A percentile compares a stretch with the other conserved stretches of the same genome.
Evolutionary conservation across 1,140 invertebrate species (phyloP).

Genomic region (Drosophila santomea): DNA sequence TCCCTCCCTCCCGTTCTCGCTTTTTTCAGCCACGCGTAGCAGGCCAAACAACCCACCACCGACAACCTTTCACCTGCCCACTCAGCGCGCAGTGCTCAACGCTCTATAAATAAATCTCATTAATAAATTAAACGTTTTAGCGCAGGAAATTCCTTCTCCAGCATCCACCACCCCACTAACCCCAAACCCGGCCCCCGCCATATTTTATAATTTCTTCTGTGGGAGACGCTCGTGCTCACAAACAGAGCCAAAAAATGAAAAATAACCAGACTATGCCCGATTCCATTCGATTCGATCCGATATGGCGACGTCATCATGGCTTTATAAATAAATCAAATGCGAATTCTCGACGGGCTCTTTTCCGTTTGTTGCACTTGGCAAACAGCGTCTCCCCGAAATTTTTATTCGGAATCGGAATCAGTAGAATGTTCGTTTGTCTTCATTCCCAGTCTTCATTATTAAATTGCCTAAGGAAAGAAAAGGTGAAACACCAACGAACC

Average conservation of each 20-base stretch:
- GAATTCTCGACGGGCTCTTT: conserved; percentile 13
- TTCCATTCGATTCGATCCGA: conserved; percentile 7
- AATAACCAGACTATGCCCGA: conserved; percentile 15
- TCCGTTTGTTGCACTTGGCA: conserved; percentile 31
- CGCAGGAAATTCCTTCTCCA: conserved; percentile 58
- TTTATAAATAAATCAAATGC: conserved; percentile 59
- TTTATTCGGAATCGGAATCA: conserved; percentile 32
- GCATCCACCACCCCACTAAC: conserved; percentile 3
- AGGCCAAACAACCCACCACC: neutral
- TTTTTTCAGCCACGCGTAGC: conserved; percentile 27
- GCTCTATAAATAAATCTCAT: conserved; percentile 81
- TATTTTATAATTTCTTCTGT: conserved; percentile 15
- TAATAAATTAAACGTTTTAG: conserved; percentile 82
- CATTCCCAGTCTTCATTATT: conserved; percentile 55
- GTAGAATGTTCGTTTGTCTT: conserved; percentile 66
- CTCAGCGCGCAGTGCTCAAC: conserved; percentile 11
- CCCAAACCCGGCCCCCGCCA: neutral
- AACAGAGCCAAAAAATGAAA: conserved; percentile 22
- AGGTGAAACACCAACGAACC: conserved; percentile 9
- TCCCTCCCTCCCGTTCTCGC: neutral
- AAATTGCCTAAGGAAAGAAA: conserved; percentile 19
- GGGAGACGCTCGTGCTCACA: conserved; percentile 30
- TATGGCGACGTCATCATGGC: conserved; percentile 46
- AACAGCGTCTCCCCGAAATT: conserved; percentile 1
- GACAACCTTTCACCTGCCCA: conserved; percentile 65